phyloP scores from a whole-genome alignment of 2,113 vertebrate genomes.

The Triplophysa tibetana region DNA sequence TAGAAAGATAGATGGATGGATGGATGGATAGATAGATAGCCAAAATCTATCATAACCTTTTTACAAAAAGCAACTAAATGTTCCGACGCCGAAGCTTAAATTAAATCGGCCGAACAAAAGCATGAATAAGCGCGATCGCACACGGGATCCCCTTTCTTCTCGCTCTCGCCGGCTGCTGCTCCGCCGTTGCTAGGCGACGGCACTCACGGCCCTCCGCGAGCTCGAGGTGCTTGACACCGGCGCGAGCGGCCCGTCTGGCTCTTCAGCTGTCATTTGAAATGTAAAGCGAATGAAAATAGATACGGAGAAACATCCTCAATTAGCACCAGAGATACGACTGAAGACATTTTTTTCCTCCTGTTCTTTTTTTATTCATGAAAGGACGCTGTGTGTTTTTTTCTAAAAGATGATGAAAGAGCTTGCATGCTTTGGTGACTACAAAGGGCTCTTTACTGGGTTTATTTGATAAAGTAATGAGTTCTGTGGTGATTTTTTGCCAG shows the following conservation, averaged over 20 bases:
- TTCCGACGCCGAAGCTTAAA: conserved; percentile 66
- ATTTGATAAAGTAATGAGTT: conserved; percentile 30
- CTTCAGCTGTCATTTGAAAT: conserved; percentile 69
- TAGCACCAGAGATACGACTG: conserved; percentile 20
- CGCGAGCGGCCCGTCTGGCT: conserved; percentile 54
- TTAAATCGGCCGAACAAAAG: conserved; percentile 72
- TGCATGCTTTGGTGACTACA: neutral
- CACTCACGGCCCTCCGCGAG: conserved; percentile 66
- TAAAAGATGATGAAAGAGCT: conserved; percentile 26
- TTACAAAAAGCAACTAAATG: conserved; percentile 40
- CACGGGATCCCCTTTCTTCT: conserved; percentile 66
- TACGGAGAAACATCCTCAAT: conserved; percentile 33
- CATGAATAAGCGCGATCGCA: conserved; percentile 68
- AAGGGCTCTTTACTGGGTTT: conserved; percentile 11
- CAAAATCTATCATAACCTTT: too few relatives aligned
- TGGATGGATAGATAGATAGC: neutral
- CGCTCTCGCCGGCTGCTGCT: conserved; percentile 61
- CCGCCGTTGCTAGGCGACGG: conserved; percentile 77
- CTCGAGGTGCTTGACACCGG: conserved; percentile 66
- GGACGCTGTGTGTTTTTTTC: conserved; percentile 9
- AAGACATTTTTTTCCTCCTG: conserved; percentile 35
- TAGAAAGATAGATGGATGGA: neutral
- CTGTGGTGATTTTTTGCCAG: neutral
- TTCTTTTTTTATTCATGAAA: conserved; percentile 18
- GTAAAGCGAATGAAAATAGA: conserved; percentile 64